Conservation (phyloP, 2,888 invertebrate genomes). For the Trypoxylon attenuatum region DNA sequence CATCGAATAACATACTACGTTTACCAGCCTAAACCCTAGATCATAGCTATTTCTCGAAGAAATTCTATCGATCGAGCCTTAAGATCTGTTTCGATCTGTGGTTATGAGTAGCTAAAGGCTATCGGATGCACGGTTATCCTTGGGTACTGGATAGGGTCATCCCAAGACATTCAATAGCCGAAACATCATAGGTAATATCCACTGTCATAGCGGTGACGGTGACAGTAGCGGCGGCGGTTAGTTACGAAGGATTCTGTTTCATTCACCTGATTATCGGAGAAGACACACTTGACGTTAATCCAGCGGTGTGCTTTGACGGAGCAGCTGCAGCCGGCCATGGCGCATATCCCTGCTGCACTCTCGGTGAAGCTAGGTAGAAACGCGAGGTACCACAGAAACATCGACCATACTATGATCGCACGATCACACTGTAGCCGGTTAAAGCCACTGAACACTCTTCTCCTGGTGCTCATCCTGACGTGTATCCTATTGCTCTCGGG, state of each 20-base stretch:
- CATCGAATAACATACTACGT: no score
- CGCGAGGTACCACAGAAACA: conserved; percentile 60
- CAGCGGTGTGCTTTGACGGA: conserved; percentile 78
- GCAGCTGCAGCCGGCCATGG: conserved; percentile 79
- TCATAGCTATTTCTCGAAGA: conserved; percentile 6
- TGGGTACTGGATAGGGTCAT: background rate
- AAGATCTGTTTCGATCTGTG: background rate
- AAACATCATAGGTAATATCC: background rate
- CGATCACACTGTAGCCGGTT: conserved; percentile 59
- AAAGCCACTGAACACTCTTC: conserved; percentile 50
- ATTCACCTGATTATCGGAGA: conserved; percentile 79
- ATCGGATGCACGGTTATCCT: background rate
- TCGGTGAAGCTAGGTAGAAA: conserved; percentile 42
- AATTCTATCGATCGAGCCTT: background rate
- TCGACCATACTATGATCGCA: conserved; percentile 50
- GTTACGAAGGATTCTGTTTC: conserved; percentile 29
- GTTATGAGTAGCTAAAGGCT: background rate
- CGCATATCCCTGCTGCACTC: conserved; percentile 75
- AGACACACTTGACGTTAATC: conserved; percentile 81
- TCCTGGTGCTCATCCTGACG: conserved; percentile 39
- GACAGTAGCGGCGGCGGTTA: conserved; percentile 13
- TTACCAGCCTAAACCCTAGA: no score
- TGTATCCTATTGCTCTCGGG: conserved; percentile 1
- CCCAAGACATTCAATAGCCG: background rate
- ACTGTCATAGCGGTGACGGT: no score